A percentile compares a stretch with the other conserved stretches of the same genome.
Conservation (phyloP, 2,797 vertebrate species). For the Premnoplex brunnescens region DNA sequence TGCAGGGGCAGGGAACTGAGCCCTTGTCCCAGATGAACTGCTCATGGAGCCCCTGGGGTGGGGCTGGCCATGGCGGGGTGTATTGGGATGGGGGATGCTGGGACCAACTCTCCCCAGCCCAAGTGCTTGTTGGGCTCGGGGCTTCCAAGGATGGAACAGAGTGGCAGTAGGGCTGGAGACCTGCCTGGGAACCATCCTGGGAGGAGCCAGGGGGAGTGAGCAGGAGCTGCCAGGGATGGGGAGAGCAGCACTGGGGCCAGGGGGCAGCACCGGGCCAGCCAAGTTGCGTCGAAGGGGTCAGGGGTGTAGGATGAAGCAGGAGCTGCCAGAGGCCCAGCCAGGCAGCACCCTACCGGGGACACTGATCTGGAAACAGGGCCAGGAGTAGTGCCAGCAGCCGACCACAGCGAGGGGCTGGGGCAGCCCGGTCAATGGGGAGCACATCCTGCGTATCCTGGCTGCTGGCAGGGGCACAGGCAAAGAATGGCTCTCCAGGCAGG, state of each 20-base stretch:
- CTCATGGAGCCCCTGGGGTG: rapidly evolving
- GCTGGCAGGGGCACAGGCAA: neutral
- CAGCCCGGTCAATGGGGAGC: neutral
- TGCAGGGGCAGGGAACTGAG: neutral
- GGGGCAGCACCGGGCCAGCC: neutral
- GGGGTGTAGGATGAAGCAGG: neutral
- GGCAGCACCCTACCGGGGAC: neutral
- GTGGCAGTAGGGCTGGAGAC: neutral
- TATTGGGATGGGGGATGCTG: too few relatives aligned
- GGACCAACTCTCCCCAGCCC: rapidly evolving
- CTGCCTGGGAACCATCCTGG: neutral
- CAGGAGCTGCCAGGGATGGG: neutral
- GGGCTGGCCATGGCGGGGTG: rapidly evolving
- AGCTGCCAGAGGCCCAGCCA: slow-evolving; percentile 41
- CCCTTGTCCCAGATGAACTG: rapidly evolving
- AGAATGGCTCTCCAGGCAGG: neutral
- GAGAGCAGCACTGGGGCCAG: neutral
- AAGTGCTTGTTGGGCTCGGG: neutral
- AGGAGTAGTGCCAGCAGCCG: neutral
- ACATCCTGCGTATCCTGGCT: neutral
- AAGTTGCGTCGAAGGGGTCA: slow-evolving; percentile 53
- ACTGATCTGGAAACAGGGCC: neutral
- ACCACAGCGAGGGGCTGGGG: neutral
- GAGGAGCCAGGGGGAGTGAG: neutral
- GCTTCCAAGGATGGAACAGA: neutral